Evolutionary conservation across 2,888 invertebrate genomes (phyloP).

Genomic region (Isotomurus palustris): DNA sequence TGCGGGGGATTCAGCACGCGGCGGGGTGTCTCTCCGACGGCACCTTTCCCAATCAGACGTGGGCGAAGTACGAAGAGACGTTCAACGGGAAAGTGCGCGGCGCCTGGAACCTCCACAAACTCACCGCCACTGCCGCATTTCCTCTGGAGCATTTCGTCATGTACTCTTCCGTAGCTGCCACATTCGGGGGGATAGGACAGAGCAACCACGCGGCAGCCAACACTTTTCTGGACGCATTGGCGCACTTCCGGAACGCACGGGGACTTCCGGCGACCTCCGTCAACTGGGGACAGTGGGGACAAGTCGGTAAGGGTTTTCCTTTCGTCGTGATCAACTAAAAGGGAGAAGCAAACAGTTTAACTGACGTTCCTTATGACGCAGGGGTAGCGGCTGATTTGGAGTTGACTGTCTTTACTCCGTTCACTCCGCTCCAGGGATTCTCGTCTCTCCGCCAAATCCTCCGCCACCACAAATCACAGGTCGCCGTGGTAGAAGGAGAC

Average conservation of each 20-base stretch:
- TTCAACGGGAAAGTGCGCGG: constrained; percentile 14
- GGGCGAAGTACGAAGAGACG: constrained; percentile 6
- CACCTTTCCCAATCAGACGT: constrained; percentile 11
- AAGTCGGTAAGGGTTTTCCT: no score
- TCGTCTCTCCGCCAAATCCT: constrained; percentile 2
- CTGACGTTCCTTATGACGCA: no score
- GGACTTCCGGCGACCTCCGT: constrained; percentile 12
- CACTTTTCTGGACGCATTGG: constrained; percentile 13
- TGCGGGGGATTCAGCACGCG: constrained; percentile 18
- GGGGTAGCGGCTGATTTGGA: constrained; percentile 17
- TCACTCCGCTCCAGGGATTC: constrained; percentile 5
- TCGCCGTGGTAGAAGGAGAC: constrained; percentile 2
- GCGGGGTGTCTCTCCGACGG: constrained; percentile 14
- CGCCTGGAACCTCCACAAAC: constrained; percentile 14
- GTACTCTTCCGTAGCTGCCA: constrained; percentile 4
- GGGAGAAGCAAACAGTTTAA: no score
- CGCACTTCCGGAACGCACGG: not conserved
- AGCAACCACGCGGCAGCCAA: constrained; percentile 12
- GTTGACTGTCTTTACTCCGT: constrained; percentile 8
- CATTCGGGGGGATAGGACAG: constrained; percentile 8
- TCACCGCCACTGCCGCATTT: not conserved
- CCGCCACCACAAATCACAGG: not conserved
- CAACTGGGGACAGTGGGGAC: constrained; percentile 27
- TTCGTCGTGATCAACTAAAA: no score
- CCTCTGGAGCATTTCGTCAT: constrained; percentile 17